Conservation (phyloP, 23 tunicate genomes). For the Corella eumyota region DNA sequence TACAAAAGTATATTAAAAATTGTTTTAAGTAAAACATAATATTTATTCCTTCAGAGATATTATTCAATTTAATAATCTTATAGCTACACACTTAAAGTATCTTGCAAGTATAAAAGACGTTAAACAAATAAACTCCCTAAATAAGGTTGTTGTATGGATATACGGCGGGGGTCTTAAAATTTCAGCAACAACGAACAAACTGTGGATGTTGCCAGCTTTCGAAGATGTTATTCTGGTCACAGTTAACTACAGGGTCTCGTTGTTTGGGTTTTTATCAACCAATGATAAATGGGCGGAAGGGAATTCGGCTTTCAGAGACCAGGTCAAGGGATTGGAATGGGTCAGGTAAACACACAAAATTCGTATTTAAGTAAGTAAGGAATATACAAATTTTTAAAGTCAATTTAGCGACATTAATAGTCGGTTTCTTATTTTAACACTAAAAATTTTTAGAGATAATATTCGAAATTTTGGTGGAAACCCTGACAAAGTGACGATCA, state of each 20-base stretch:
- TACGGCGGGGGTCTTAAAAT: slow-evolving; percentile 77
- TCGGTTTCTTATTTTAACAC: not conserved
- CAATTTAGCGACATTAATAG: not conserved
- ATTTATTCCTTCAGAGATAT: too few species aligned
- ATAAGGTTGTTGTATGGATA: slow-evolving; percentile 75
- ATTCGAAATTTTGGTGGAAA: slow-evolving; percentile 73
- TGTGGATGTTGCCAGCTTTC: slow-evolving; percentile 82
- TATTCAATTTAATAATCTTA: not conserved
- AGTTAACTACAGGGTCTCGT: slow-evolving; percentile 75
- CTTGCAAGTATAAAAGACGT: too few species aligned
- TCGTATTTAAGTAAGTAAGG: not conserved
- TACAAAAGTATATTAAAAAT: not conserved
- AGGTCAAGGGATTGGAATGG: slow-evolving; percentile 76
- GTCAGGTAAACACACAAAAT: slow-evolving; percentile 23
- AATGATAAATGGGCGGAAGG: slow-evolving; percentile 70
- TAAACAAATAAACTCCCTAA: not conserved
- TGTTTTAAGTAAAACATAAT: not conserved
- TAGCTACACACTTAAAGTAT: too few species aligned
- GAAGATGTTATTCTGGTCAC: slow-evolving; percentile 84
- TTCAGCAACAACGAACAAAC: slow-evolving; percentile 43
- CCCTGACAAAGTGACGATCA: slow-evolving; percentile 53
- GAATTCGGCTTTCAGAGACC: slow-evolving; percentile 65
- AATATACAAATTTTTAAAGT: not conserved
- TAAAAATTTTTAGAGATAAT: slow-evolving; percentile 28
- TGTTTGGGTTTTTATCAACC: slow-evolving; percentile 73